These are phyloP conservation scores for Atractosteus spatula DNA, from an alignment of 2,113 vertebrate genomes.

Conservation along the genomic window DNA sequence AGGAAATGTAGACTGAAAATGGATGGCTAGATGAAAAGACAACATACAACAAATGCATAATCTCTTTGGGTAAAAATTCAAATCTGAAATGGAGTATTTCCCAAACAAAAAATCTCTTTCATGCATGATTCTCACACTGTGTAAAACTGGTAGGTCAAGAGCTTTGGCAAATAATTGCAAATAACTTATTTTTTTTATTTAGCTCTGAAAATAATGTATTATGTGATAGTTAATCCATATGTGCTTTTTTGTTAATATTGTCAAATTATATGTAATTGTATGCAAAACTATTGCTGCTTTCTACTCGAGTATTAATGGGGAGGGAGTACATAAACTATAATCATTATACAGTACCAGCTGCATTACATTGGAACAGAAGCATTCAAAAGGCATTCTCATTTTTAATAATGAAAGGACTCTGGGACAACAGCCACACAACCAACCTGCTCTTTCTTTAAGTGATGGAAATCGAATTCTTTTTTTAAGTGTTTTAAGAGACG, in stretches of 20 bases:
- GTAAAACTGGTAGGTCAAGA: background rate
- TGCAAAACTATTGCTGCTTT: conserved; percentile 64
- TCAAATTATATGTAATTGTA: conserved; percentile 55
- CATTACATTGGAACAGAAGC: conserved; percentile 17
- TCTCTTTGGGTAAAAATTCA: background rate
- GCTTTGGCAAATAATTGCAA: conserved; percentile 24
- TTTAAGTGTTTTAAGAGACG: no score
- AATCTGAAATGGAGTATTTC: no score
- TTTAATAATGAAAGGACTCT: background rate
- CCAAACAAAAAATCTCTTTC: no score
- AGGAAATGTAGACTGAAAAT: conserved; percentile 2
- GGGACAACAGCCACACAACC: conserved; percentile 1
- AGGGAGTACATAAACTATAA: conserved; percentile 37
- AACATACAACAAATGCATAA: conserved; percentile 10
- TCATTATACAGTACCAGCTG: conserved; percentile 32
- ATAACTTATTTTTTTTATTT: conserved; percentile 29
- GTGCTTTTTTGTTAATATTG: conserved; percentile 49
- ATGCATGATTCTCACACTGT: no score
- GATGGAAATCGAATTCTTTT: no score
- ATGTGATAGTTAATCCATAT: conserved; percentile 30
- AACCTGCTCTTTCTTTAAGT: no score
- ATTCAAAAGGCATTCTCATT: conserved; percentile 32
- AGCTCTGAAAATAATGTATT: conserved; percentile 48
- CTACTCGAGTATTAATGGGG: conserved; percentile 46
- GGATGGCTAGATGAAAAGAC: conserved; percentile 7